Base-by-base conservation (phyloP, 2,797 vertebrate species). In the Spatula versicolor region DNA sequence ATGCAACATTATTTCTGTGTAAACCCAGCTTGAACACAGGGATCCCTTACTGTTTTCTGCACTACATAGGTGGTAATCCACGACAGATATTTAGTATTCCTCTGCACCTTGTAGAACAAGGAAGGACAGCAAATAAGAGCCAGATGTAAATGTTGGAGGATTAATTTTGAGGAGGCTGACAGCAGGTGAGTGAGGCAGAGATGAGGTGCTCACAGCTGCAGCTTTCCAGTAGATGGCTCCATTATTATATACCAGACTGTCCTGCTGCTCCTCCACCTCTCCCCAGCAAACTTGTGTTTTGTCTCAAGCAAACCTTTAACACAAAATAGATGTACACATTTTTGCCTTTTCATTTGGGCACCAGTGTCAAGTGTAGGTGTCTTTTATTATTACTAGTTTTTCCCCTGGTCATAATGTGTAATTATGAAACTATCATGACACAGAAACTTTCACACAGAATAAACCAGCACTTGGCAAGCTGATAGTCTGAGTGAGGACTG, bases 151-250 rank as follows among this genome's bases (percentile, higher is more conserved):
- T 16, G 58, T 2, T n/a, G 37, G 26, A 37, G 37, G 30, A 37
- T 75, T 56, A 31, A 6, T 43, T 37, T 14, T 17, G 15, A 39
- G 43, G 21, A 30, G 28, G 33, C 17, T 76, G 69, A 17, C 25
- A 58, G 62, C 23, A 45, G 59, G 59, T 25, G 41, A 31, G 58
- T 5, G 62, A 30, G 56, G 11, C 17, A 50, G 22, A 31, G 37
- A 12, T 52, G 82, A 71, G 45, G 48, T 72, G 74, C 66, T 52
- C 39, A 4, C 54, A 41, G 80, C 88, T 13, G 46, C 21, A 1
- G n/a, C 26, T 84, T 84, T 71, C 97, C 96, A 19, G 97, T 37
- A 97, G 97, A 58, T 96, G 97, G 96, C 96, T 94, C 96, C 91
- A 13, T 96, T 92, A 76, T 19, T 92, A 76, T 19, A 95, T 84